Base-by-base conservation (phyloP, 1,140 invertebrate genomes). In the Macrotrachela quadricornifera region DNA sequence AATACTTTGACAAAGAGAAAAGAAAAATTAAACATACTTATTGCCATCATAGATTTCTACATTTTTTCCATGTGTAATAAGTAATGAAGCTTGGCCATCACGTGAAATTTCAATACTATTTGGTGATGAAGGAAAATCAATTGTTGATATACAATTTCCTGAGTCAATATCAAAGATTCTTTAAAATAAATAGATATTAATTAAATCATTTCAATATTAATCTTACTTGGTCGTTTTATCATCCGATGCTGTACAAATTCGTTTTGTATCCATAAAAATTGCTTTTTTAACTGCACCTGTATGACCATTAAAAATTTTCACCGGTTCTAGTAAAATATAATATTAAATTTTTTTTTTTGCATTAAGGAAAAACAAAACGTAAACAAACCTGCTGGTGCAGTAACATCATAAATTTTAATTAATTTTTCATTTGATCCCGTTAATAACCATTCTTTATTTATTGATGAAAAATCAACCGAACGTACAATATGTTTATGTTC, bases 401-500 rank as follows among this genome's bases (percentile, higher is more conserved):
- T 80, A 51, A 95, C 74, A 76, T 95, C 85, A 73, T 81, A 95
- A 56, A 95, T 80, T 59, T 83, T 72, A 49, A 94, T 74, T 4
- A 90, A 70, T 70, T 92, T 94, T 65, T 95, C 88, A 68, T 92
- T 92, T 61, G 85, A 88, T 10, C 82, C 87, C 13, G 88, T 94
- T 11, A 83, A 78, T 46, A 96, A 71, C 36, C 21, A 30, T 30
- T 30, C 21, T 44, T 76, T 76, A 46, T 81, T 81, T 61, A 85
- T 82, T 10, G 73, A 71, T 59, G 83, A 86, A 63, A 95, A 95
- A 64, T 84, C 79, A 1, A 95, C 88, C 64, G 81, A 82, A 71
- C 94, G 94, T 1, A 96, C 91, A 59, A 95, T 95, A 63, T 95
- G 90, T 62, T 87, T 85, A 66, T 95, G 88, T 62, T 84, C 78